phyloP scores from a whole-genome alignment of 2,113 vertebrate genomes.

The Larimichthys polyactis region DNA sequence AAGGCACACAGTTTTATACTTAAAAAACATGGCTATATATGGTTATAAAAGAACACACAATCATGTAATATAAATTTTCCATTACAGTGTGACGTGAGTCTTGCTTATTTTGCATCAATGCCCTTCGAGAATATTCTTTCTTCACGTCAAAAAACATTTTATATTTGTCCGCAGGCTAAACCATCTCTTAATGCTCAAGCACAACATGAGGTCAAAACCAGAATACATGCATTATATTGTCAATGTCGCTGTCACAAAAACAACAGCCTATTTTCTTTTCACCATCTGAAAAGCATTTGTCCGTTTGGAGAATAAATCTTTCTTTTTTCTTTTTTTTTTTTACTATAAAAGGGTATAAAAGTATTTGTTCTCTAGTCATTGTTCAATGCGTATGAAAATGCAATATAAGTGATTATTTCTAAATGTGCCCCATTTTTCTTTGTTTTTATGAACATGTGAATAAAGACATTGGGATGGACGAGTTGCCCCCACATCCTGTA shows the following conservation, averaged over 20 bases:
- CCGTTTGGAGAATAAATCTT: not conserved
- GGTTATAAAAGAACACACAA: too few relatives aligned
- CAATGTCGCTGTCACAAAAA: not conserved
- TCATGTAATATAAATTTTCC: too few relatives aligned
- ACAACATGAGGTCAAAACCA: not conserved
- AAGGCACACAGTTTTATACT: too few relatives aligned
- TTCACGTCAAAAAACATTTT: not conserved
- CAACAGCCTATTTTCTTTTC: too few relatives aligned
- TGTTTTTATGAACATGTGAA: not conserved
- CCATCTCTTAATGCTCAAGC: not conserved
- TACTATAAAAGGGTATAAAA: too few relatives aligned
- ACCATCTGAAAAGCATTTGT: not conserved
- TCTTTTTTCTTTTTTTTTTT: too few relatives aligned
- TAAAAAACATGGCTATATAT: too few relatives aligned
- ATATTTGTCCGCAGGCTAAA: not conserved
- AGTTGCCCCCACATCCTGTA: not conserved
- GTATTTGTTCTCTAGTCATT: too few relatives aligned
- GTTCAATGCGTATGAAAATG: not conserved
- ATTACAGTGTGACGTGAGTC: too few relatives aligned
- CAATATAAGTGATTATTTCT: not conserved
- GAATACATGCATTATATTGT: not conserved
- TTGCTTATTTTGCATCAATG: not conserved
- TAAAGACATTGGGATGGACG: not conserved
- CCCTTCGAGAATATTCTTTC: not conserved
- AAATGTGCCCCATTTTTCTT: not conserved